These are phyloP conservation scores for Pterocles orientalis DNA, from an alignment of 2,113 vertebrate species.

Conservation along the genomic window DNA sequence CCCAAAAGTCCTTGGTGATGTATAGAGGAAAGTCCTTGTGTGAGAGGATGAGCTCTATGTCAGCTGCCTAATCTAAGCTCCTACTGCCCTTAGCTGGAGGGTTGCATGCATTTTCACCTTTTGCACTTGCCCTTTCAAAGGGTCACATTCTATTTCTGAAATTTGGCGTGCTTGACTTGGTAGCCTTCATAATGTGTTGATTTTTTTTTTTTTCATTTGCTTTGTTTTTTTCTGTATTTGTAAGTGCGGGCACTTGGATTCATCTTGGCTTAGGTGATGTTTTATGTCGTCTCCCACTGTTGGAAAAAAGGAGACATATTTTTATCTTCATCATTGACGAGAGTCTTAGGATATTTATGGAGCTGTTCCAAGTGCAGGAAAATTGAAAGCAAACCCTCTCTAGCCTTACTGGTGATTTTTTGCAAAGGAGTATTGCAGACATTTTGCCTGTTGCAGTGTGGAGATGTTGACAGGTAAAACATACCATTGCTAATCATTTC, in stretches of 20 bases:
- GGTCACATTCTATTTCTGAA: not conserved
- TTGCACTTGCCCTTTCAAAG: not conserved
- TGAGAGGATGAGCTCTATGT: not conserved
- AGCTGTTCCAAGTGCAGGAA: not conserved
- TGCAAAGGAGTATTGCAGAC: not conserved
- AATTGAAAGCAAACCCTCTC: not conserved
- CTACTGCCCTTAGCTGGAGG: not conserved
- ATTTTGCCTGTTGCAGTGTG: slow-evolving; percentile 8
- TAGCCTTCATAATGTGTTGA: not conserved
- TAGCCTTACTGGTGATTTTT: not conserved
- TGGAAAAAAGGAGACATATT: not conserved
- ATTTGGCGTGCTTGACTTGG: not conserved
- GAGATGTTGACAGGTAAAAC: slow-evolving; percentile 63
- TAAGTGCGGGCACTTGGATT: not conserved
- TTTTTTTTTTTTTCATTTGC: not conserved
- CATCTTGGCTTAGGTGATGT: not conserved
- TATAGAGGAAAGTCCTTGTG: not conserved
- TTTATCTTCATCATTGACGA: not conserved
- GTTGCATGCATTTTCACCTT: not conserved
- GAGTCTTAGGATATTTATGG: not conserved
- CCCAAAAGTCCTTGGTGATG: not conserved
- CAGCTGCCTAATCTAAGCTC: not conserved
- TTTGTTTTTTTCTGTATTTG: not conserved
- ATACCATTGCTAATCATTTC: slow-evolving; percentile 42
- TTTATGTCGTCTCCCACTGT: not conserved